A percentile compares a stretch with the other conserved stretches of the same genome.
These are phyloP conservation scores for Diplodus puntazzo DNA, from an alignment of 2,797 vertebrate genomes.

Conservation along the genomic window DNA sequence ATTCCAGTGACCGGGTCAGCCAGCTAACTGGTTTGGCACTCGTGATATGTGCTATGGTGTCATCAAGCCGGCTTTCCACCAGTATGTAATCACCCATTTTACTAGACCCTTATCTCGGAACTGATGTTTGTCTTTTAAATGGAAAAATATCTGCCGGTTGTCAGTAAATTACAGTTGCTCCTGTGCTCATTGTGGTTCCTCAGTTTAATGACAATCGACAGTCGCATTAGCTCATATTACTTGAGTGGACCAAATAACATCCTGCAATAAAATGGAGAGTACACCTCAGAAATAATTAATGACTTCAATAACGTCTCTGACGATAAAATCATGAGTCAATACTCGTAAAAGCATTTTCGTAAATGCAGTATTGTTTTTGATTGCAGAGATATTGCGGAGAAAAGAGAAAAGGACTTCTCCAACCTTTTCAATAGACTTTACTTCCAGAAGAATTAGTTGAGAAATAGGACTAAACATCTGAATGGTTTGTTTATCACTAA, in stretches of 20 bases:
- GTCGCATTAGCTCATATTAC: conserved; percentile 13
- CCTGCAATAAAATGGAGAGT: conserved; percentile 17
- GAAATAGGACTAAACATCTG: conserved; percentile 8
- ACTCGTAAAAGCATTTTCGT: neutral
- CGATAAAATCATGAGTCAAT: neutral
- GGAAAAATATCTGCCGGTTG: conserved; percentile 45
- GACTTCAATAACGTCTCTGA: neutral
- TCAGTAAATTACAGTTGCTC: conserved; percentile 31
- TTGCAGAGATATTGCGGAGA: neutral
- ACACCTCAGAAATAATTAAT: neutral
- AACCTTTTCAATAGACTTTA: neutral
- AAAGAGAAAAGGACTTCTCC: neutral
- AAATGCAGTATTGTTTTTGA: neutral
- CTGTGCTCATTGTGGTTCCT: conserved; percentile 11
- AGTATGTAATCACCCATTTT: conserved; percentile 27
- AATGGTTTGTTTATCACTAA: conserved; percentile 8
- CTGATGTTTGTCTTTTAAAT: conserved; percentile 36
- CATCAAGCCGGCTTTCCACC: conserved; percentile 39
- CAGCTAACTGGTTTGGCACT: conserved; percentile 18
- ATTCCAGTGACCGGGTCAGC: conserved; percentile 35
- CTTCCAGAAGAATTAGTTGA: neutral
- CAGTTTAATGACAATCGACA: neutral
- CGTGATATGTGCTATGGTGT: conserved; percentile 24
- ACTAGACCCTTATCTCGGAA: conserved; percentile 38
- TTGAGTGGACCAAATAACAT: conserved; percentile 5